A percentile compares a stretch with the other conserved stretches of the same genome.
Conservation (phyloP, 1,140 invertebrate genomes). For the Drosophila ogumai region DNA sequence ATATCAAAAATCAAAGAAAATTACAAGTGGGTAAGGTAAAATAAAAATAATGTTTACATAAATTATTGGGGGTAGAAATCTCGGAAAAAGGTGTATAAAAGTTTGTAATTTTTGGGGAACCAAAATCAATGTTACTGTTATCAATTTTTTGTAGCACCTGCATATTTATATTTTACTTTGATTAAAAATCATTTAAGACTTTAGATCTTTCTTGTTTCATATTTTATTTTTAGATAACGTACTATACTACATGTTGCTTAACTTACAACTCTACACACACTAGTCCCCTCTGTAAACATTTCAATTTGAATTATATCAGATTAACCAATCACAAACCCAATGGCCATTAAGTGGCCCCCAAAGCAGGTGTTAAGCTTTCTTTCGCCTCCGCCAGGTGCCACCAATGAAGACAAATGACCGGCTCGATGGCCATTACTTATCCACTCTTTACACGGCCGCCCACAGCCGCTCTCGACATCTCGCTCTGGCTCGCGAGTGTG, state of each 20-base stretch:
- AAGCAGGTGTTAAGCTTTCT: slow-evolving; percentile 54
- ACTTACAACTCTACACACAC: not conserved
- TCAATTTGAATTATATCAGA: slow-evolving; percentile 41
- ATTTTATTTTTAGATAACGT: no score
- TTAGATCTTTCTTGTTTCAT: no score
- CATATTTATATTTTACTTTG: not conserved
- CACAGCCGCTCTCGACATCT: slow-evolving; percentile 32
- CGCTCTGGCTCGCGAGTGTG: slow-evolving; percentile 13
- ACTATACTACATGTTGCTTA: not conserved
- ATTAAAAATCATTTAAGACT: no score
- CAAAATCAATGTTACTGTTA: no score
- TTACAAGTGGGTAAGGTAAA: no score
- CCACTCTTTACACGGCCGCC: slow-evolving; percentile 59
- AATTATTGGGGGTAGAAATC: no score
- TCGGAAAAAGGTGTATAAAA: no score
- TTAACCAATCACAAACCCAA: slow-evolving; percentile 64
- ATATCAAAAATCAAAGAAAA: no score
- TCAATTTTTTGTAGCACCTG: no score
- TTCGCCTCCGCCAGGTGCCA: slow-evolving; percentile 42
- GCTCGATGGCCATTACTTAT: slow-evolving; percentile 82
- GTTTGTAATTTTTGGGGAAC: no score
- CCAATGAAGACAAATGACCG: slow-evolving; percentile 84
- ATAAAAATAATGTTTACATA: no score
- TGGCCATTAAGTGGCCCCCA: slow-evolving; percentile 41
- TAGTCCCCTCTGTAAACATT: slow-evolving; percentile 7